Percentiles rank a stretch among this genome's conserved stretches.
Evolutionary conservation across 1,140 invertebrate genomes (phyloP).

Genomic region (Listronotus bonariensis): DNA sequence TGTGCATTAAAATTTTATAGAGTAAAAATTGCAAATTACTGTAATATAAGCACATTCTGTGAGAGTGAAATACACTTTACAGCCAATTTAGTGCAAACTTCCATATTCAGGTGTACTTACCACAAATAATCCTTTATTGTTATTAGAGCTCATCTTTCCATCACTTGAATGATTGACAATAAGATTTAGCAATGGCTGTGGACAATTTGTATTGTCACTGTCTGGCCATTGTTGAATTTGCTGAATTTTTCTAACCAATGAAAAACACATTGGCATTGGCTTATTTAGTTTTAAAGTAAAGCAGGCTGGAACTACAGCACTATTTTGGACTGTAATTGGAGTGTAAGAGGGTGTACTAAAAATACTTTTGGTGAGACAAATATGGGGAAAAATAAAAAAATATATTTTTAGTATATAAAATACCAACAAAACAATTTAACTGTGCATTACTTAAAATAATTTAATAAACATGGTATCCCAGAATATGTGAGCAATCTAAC

Average conservation of each 20-base stretch:
- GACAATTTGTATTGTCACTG: slow-evolving; percentile 67
- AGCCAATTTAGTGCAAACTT: too few species aligned
- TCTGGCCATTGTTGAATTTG: slow-evolving; percentile 73
- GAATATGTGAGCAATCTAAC: too few species aligned
- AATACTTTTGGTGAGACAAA: slow-evolving; percentile 3
- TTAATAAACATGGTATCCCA: too few species aligned
- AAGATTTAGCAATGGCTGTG: slow-evolving; percentile 74
- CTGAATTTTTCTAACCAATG: slow-evolving; percentile 73
- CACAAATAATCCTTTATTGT: slow-evolving; percentile 77
- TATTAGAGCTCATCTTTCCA: slow-evolving; percentile 68
- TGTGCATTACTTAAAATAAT: too few species aligned
- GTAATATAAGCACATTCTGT: too few species aligned
- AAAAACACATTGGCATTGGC: slow-evolving; percentile 82
- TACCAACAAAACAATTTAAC: too few species aligned
- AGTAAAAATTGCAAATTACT: too few species aligned
- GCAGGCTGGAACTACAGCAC: slow-evolving; percentile 84
- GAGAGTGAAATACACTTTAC: too few species aligned
- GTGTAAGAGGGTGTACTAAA: slow-evolving; percentile 78
- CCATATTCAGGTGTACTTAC: slow-evolving; percentile 59
- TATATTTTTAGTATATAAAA: too few species aligned
- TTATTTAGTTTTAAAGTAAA: slow-evolving; percentile 87
- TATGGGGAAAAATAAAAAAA: too few species aligned
- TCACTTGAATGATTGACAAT: slow-evolving; percentile 75
- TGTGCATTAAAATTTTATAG: too few species aligned
- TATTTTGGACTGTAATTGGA: slow-evolving; percentile 79